These are phyloP conservation scores for Tyrophagus putrescentiae DNA, from an alignment of 1,140 invertebrate genomes.

Conservation along the genomic window DNA sequence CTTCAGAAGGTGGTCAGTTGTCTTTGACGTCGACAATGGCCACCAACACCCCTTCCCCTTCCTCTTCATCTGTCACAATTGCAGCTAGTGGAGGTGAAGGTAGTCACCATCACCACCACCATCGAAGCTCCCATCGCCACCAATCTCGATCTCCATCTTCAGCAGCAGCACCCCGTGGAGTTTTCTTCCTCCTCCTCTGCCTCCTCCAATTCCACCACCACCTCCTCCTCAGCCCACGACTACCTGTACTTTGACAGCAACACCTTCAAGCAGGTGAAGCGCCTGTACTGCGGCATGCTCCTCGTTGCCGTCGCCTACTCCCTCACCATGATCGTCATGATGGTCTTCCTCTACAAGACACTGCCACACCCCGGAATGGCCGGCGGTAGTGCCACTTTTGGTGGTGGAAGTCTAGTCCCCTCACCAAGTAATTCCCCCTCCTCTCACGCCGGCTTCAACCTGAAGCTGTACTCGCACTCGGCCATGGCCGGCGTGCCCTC, in stretches of 20 bases:
- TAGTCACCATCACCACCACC: constrained; percentile 1
- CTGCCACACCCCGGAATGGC: not conserved
- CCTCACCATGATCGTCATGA: constrained; percentile 10
- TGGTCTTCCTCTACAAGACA: constrained; percentile 11
- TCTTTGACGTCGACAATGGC: no score
- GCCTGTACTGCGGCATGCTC: constrained; percentile 14
- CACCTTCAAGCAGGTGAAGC: constrained; percentile 15
- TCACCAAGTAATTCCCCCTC: no score
- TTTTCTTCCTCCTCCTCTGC: not conserved
- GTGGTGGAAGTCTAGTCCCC: no score
- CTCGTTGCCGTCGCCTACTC: constrained; percentile 10
- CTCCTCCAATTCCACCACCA: not conserved
- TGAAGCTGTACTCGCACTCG: no score
- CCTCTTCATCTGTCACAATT: no score
- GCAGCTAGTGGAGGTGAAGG: no score
- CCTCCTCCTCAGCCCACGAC: not conserved
- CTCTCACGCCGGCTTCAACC: no score
- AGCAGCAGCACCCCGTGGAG: not conserved
- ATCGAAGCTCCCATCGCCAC: not conserved
- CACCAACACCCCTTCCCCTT: no score
- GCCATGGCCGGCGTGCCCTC: no score
- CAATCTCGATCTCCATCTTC: not conserved
- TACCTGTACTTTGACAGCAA: constrained; percentile 5
- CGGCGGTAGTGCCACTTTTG: no score
- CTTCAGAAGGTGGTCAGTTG: no score